These are phyloP conservation scores for Bombycilla garrulus DNA, from an alignment of 2,113 vertebrate genomes.

Conservation along the genomic window DNA sequence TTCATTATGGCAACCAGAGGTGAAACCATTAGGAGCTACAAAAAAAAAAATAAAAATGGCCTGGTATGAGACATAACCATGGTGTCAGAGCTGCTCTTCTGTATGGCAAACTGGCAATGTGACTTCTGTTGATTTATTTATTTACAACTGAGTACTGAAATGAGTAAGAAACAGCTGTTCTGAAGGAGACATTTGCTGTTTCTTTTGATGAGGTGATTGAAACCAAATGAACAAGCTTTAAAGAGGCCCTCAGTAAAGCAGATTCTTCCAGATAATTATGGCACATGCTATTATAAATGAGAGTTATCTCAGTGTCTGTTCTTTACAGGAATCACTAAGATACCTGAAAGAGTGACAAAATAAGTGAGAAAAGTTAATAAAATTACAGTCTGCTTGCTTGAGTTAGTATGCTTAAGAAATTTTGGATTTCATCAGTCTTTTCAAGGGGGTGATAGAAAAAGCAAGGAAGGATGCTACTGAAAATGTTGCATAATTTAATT, in stretches of 20 bases:
- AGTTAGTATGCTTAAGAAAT: background rate
- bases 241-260: slow-evolving; percentile 1
- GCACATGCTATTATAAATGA: background rate
- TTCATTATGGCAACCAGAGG: background rate
- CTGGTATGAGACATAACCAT: background rate
- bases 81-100: background rate
- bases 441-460: background rate
- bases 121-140: background rate
- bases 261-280: slow-evolving; percentile 19
- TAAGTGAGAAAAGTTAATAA: slow-evolving; percentile 10
- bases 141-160: background rate
- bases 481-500: background rate
- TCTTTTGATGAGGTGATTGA: background rate
- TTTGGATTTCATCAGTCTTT: background rate
- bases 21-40: background rate
- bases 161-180: background rate
- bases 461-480: background rate
- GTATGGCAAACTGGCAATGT: background rate
- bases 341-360: slow-evolving; percentile 2
- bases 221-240: background rate
- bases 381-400: background rate
- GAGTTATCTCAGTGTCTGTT: slow-evolving; percentile 32
- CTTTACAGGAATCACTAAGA: slow-evolving; percentile 55
- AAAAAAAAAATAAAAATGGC: no score
- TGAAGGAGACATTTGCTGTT: background rate